Conservation (phyloP, 2,888 invertebrate species). For the Crepidodera aurea region DNA sequence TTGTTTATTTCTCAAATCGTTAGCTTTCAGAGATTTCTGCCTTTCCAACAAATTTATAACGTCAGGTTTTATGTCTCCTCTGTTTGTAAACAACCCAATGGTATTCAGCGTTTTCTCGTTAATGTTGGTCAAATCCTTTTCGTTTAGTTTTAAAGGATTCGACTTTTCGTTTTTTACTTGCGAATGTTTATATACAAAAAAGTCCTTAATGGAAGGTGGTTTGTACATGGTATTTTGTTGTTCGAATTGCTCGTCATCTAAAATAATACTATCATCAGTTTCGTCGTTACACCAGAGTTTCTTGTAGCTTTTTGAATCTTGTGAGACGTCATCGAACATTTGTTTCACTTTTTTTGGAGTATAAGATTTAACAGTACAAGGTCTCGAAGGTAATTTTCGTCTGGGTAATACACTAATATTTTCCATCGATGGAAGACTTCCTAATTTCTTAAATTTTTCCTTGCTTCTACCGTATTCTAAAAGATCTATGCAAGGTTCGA, state of each 20-base stretch:
- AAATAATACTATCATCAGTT: conserved; percentile 41
- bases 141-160: conserved; percentile 41
- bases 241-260: conserved; percentile 43
- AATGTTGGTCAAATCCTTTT: conserved; percentile 37
- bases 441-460: background rate
- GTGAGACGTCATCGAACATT: conserved; percentile 41
- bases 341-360: conserved; percentile 41
- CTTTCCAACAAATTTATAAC: conserved; percentile 42
- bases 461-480: conserved; percentile 3
- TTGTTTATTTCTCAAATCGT: conserved; percentile 40
- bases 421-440: background rate
- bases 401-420: background rate
- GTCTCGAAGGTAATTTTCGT: too few species aligned
- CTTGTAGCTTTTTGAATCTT: conserved; percentile 22
- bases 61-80: conserved; percentile 42
- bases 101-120: conserved; percentile 39
- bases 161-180: conserved; percentile 12
- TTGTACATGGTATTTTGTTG: conserved; percentile 7
- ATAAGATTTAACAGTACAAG: conserved; percentile 22
- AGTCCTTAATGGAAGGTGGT: background rate
- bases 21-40: conserved; percentile 30
- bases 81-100: conserved; percentile 44
- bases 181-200: background rate
- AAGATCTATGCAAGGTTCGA: background rate
- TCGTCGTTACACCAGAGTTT: background rate